Evolutionary conservation across 1,140 invertebrate genomes (phyloP), one percentile per base, ranked within the genome.

Genomic region (Drosophila pectinifera): DNA sequence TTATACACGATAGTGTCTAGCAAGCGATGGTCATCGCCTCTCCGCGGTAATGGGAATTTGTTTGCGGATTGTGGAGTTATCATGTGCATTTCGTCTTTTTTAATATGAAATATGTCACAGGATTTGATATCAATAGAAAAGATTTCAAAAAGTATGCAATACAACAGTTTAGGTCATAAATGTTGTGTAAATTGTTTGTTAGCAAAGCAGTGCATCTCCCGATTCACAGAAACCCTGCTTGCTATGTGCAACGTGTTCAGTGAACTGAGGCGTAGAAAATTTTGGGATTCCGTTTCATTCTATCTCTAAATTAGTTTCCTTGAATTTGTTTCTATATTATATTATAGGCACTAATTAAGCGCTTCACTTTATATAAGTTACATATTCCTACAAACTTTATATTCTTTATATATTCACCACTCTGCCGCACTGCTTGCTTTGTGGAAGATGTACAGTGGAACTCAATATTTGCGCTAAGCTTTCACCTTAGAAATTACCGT

Each of bases 1-100:
- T 78, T 85, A 85, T 81, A 62, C 49, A 53, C 59, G 81, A 81
- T 85, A 81, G 55, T 55, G 61, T 43, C 55, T 34, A 18, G 41
- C 13, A 38, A 28, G 24, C 48, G 38, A 39, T 64, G 63, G 63
- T 56, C 61, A 57, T 70, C 34, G 24, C 14, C 20, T 49, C 34
- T 18, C 22, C 26, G 36, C 31, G 24, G 34, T 48, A 42, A 67
- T 49, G 20, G 51, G 38, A 41, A 53, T 16, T 24, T 3, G 4
- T 16, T 14, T 58, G 39, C n/a, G 16, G 24, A 46, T 6, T 16
- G 58, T 53, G 18, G 49, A 36, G 38, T 10, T 22, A 4, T 3
- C 31, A 36, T 10, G 5, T 54, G 14, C 13, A 39, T n/a, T 22
- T 36, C 5, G 1, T 1, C 0, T 3, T 36, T 36, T 36, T 20